A percentile compares a stretch with the other conserved stretches of the same genome.
phyloP scores from a whole-genome alignment of 2,888 invertebrate genomes.

The Brachyptera putata region DNA sequence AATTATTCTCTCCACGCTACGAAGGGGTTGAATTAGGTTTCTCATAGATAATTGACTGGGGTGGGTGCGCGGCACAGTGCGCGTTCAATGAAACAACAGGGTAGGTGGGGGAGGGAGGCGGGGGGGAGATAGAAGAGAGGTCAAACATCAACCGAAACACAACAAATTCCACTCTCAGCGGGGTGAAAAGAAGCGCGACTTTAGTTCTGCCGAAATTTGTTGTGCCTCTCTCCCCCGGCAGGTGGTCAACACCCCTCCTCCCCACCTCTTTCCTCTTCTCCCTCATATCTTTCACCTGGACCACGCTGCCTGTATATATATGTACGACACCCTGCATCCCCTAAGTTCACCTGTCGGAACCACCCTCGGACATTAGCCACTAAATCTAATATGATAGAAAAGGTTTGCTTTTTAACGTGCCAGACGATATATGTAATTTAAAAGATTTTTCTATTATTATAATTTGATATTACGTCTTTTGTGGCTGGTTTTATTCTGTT shows the following conservation, averaged over 20 bases:
- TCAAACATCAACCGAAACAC: conserved; percentile 35
- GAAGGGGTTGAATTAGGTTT: neutral
- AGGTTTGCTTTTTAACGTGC: too few species aligned
- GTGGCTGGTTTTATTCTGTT: neutral
- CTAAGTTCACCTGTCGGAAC: neutral
- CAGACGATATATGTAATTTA: neutral
- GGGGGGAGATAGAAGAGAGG: too few species aligned
- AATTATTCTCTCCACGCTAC: neutral
- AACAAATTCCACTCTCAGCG: conserved; percentile 25
- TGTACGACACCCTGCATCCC: neutral
- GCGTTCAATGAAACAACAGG: conserved; percentile 42
- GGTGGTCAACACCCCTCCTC: neutral
- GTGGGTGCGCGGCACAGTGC: neutral
- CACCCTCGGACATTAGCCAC: neutral
- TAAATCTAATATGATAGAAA: neutral
- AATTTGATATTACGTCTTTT: too few species aligned
- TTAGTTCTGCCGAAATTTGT: conserved; percentile 25
- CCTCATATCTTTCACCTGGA: too few species aligned
- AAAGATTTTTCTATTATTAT: neutral
- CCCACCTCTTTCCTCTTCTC: too few species aligned
- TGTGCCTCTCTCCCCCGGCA: neutral
- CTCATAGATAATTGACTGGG: neutral
- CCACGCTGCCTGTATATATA: too few species aligned
- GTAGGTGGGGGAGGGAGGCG: too few species aligned
- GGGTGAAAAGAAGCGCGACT: conserved; percentile 26